phyloP scores from a whole-genome alignment of 1,140 invertebrate genomes.

The Agrypnia vestita region DNA sequence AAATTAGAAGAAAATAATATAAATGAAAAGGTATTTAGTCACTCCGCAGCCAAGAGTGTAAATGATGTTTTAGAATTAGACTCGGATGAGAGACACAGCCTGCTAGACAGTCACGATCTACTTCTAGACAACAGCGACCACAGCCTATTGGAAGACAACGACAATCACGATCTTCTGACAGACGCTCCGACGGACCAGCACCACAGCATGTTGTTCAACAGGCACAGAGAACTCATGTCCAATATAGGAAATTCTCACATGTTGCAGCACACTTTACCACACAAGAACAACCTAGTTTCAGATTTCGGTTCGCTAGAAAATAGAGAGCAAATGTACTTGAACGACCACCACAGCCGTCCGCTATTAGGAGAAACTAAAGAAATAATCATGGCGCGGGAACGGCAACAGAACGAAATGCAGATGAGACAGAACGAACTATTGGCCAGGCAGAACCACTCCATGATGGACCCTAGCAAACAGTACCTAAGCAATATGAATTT shows the following conservation, averaged over 20 bases:
- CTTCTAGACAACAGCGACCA: constrained; percentile 70
- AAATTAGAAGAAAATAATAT: constrained; percentile 54
- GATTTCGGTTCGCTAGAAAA: constrained; percentile 52
- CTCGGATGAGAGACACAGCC: constrained; percentile 68
- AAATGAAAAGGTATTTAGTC: constrained; percentile 61
- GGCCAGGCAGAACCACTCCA: constrained; percentile 22
- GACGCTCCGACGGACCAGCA: constrained; percentile 65
- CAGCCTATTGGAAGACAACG: constrained; percentile 67
- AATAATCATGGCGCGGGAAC: constrained; percentile 24
- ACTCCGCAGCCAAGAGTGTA: constrained; percentile 57
- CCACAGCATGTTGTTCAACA: constrained; percentile 67
- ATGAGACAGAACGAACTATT: constrained; percentile 39
- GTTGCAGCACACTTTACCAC: constrained; percentile 59
- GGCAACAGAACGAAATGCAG: constrained; percentile 63
- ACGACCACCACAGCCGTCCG: constrained; percentile 29
- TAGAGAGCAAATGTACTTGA: constrained; percentile 51
- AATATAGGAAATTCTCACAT: constrained; percentile 63
- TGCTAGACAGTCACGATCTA: constrained; percentile 70
- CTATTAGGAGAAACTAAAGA: constrained; percentile 12
- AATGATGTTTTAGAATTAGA: constrained; percentile 44
- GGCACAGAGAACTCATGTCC: constrained; percentile 64
- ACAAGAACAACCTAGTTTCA: constrained; percentile 41
- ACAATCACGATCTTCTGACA: constrained; percentile 67
- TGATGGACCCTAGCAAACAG: constrained; percentile 59
- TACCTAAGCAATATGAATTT: neutral